Evolutionary conservation across 1,140 invertebrate species (phyloP).

Genomic region (Drosophila pseudoobscura): DNA sequence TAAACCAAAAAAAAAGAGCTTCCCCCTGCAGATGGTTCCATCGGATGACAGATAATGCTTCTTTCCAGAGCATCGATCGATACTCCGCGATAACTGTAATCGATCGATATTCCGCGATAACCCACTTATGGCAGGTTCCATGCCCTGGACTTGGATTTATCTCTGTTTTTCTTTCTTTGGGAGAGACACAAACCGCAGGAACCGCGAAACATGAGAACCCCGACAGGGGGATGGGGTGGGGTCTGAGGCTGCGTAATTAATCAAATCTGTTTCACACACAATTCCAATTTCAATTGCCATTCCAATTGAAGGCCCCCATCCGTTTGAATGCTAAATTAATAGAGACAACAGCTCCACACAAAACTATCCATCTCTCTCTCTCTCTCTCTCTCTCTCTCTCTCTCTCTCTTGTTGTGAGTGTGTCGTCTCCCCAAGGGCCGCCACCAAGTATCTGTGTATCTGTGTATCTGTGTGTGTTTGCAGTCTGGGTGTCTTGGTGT

Average conservation of each 20-base stretch:
- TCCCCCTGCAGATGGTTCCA: no score
- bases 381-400: no score
- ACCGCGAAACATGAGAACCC: constrained; percentile 19
- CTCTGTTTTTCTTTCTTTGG: no score
- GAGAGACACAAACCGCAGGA: constrained; percentile 29
- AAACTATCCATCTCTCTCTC: neutral
- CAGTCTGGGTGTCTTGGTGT: constrained; percentile 25
- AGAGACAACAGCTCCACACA: constrained; percentile 27
- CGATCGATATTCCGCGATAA: no score
- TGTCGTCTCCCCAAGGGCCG: neutral
- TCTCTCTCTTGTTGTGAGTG: neutral
- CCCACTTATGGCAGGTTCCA: no score
- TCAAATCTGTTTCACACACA: constrained; percentile 51
- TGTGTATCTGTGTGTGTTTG: neutral
- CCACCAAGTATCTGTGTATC: neutral
- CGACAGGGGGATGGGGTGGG: neutral
- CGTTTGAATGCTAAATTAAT: constrained; percentile 60
- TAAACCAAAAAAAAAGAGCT: no score
- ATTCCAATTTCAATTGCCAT: constrained; percentile 36
- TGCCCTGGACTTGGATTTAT: no score
- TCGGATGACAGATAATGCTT: neutral
- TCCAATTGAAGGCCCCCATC: constrained; percentile 51
- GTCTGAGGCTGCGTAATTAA: constrained; percentile 52
- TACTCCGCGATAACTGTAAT: no score
- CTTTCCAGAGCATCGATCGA: neutral